Conservation (phyloP, 2,113 vertebrate genomes). For the Chionomys nivalis region DNA sequence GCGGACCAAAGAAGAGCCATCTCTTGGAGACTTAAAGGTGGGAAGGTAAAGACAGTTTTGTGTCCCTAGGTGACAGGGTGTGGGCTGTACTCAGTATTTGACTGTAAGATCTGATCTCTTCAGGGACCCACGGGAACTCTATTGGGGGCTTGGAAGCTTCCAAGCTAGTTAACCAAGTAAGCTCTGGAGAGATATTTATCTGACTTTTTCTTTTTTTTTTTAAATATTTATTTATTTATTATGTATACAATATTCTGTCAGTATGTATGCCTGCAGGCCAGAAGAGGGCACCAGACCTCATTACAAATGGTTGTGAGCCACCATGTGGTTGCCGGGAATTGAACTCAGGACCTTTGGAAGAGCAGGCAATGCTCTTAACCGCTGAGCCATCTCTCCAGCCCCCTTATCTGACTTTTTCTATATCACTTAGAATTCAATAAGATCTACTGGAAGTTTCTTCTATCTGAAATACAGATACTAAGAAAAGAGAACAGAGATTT, state of each 20-base stretch:
- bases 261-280: no score
- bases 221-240: no score
- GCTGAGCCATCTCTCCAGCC: no score
- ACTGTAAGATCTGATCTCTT: background rate
- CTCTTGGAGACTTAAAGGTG: constrained; percentile 19
- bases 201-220: background rate
- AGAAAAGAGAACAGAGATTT: background rate
- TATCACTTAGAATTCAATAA: background rate
- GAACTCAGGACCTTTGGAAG: no score
- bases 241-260: no score
- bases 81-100: background rate
- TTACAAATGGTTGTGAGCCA: no score
- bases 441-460: background rate
- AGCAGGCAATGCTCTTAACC: no score
- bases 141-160: background rate
- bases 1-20: background rate
- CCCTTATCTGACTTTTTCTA: background rate
- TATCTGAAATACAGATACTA: background rate
- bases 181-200: background rate
- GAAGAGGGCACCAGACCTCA: no score
- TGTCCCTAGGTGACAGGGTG: background rate
- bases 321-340: no score
- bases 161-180: background rate
- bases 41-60: background rate
- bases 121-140: background rate